Conservation (phyloP, 1,140 invertebrate species). For the Amyelois transitella region DNA sequence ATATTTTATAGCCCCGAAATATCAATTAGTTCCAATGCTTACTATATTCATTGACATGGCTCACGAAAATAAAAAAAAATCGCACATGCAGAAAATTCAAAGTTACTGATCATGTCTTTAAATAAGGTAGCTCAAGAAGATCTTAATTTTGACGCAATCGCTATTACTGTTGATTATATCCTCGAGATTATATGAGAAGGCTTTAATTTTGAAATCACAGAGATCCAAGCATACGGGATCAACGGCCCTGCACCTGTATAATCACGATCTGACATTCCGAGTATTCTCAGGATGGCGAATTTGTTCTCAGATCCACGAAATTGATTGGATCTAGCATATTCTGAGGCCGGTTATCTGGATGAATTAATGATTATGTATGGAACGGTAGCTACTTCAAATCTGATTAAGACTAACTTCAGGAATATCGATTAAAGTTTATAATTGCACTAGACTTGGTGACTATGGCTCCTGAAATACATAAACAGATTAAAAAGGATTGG, state of each 20-base stretch:
- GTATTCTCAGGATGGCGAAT: slow-evolving; percentile 35
- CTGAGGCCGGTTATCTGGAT: background rate
- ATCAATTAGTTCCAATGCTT: background rate
- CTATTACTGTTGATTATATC: background rate
- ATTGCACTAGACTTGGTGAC: too few species aligned
- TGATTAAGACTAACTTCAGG: too few species aligned
- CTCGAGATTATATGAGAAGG: background rate
- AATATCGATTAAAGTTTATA: too few species aligned
- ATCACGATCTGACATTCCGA: slow-evolving; percentile 39
- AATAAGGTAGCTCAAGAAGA: too few species aligned
- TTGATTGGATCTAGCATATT: slow-evolving; percentile 19
- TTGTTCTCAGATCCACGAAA: slow-evolving; percentile 37
- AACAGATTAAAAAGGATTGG: too few species aligned
- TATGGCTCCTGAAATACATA: too few species aligned
- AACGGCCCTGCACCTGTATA: slow-evolving; percentile 36
- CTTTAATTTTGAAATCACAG: slow-evolving; percentile 8
- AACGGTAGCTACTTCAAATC: background rate
- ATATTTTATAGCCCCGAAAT: background rate
- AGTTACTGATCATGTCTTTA: too few species aligned
- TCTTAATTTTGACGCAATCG: too few species aligned
- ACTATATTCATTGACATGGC: background rate
- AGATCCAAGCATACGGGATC: slow-evolving; percentile 18
- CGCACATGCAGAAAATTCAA: too few species aligned
- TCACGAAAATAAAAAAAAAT: too few species aligned
- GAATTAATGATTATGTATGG: slow-evolving; percentile 1